phyloP scores from a whole-genome alignment of 2,888 invertebrate genomes.

The Drosophila kanekoi region DNA sequence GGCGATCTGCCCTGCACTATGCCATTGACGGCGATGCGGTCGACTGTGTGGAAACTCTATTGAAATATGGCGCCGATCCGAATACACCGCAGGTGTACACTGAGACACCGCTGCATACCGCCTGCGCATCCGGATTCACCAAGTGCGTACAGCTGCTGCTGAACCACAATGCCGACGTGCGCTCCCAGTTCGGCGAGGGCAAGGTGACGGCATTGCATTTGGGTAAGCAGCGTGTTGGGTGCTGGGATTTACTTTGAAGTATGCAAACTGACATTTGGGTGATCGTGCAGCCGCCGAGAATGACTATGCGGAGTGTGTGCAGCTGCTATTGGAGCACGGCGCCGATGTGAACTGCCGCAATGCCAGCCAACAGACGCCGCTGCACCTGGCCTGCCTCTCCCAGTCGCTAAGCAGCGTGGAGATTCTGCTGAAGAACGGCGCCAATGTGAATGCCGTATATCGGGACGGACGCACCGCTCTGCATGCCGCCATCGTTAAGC shows the following conservation, averaged over 20 bases:
- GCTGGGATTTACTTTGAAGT: neutral
- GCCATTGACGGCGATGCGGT: slow-evolving; percentile 92
- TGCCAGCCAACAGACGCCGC: slow-evolving; percentile 91
- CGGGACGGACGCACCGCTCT: slow-evolving; percentile 91
- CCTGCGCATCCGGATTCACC: slow-evolving; percentile 90
- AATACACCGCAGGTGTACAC: slow-evolving; percentile 94
- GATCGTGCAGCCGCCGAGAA: slow-evolving; percentile 90
- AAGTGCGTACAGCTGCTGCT: slow-evolving; percentile 90
- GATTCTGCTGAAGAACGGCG: slow-evolving; percentile 88
- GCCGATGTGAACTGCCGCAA: slow-evolving; percentile 92
- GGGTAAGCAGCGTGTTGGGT: slow-evolving; percentile 64
- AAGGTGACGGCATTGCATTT: slow-evolving; percentile 93
- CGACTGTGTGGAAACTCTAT: slow-evolving; percentile 90
- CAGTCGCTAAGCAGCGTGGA: slow-evolving; percentile 92
- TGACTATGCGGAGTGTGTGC: slow-evolving; percentile 92
- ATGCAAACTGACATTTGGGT: neutral
- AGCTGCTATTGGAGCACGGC: slow-evolving; percentile 89
- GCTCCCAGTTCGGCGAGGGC: slow-evolving; percentile 89
- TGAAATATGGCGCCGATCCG: slow-evolving; percentile 92
- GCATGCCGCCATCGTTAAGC: slow-evolving; percentile 92
- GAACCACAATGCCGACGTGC: slow-evolving; percentile 91
- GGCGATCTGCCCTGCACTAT: slow-evolving; percentile 92
- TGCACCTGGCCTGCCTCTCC: slow-evolving; percentile 93
- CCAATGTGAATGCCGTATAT: slow-evolving; percentile 89
- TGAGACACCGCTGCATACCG: slow-evolving; percentile 93